Evolutionary conservation across 2,797 vertebrate species (phyloP).

Genomic region (Astyanax mexicanus): DNA sequence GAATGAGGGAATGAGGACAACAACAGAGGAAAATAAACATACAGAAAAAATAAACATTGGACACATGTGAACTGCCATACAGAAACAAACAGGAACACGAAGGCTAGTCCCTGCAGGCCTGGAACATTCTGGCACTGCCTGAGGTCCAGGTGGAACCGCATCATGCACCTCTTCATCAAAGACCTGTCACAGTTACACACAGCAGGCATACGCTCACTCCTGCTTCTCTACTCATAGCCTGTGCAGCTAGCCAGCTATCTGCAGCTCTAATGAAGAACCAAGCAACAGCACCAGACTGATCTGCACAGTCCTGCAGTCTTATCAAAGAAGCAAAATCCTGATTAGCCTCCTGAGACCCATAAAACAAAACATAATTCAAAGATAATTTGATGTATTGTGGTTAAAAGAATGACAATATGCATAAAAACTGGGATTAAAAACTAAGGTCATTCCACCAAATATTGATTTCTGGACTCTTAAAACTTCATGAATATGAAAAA

Average conservation of each 20-base stretch:
- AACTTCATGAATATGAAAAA: too few relatives aligned
- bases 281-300: neutral
- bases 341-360: too few relatives aligned
- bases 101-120: neutral
- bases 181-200: conserved; percentile 27
- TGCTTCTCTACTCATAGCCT: neutral
- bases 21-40: neutral
- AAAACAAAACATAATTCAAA: too few relatives aligned
- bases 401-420: too few relatives aligned
- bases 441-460: too few relatives aligned
- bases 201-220: conserved; percentile 9
- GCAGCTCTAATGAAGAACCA: neutral
- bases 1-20: conserved; percentile 19
- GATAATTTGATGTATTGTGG: too few relatives aligned
- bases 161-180: conserved; percentile 20
- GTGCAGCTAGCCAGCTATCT: neutral
- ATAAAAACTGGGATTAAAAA: too few relatives aligned
- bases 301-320: neutral
- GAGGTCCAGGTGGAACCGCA: conserved; percentile 16
- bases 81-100: neutral
- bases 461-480: too few relatives aligned
- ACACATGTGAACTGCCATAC: neutral
- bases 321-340: neutral
- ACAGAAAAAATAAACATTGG: conserved; percentile 17
- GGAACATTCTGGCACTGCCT: neutral